Evolutionary conservation across 1,140 invertebrate genomes (phyloP).

Genomic region (Brachystomella parvula): DNA sequence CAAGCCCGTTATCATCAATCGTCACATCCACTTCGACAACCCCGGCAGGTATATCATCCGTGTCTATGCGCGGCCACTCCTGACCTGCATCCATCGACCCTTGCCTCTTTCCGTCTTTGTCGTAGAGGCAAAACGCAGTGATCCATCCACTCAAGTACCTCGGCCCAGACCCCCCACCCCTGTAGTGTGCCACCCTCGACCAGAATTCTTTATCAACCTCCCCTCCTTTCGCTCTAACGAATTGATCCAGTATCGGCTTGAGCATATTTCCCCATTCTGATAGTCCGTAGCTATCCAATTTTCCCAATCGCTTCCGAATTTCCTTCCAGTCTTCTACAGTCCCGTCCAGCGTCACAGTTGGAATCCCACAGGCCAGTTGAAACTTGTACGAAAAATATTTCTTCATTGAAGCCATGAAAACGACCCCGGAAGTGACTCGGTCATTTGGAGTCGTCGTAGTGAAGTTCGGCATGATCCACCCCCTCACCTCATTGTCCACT

Average conservation of each 20-base stretch:
- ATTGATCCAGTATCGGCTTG: constrained; percentile 25
- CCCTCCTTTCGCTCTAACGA: constrained; percentile 21
- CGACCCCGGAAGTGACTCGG: constrained; percentile 16
- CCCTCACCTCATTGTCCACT: constrained; percentile 2
- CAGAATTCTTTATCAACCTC: constrained; percentile 21
- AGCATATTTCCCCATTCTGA: constrained; percentile 19
- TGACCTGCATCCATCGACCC: neutral
- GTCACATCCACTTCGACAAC: constrained; percentile 11
- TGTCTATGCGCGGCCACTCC: neutral
- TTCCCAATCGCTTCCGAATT: constrained; percentile 12
- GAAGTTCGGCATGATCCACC: constrained; percentile 20
- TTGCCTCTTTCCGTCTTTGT: constrained; percentile 14
- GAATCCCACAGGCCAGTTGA: constrained; percentile 21
- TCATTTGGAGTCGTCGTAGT: constrained; percentile 17
- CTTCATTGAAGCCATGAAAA: constrained; percentile 26
- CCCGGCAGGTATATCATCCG: neutral
- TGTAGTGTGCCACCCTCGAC: constrained; percentile 11
- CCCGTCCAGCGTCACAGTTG: constrained; percentile 22
- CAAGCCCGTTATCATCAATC: constrained; percentile 8
- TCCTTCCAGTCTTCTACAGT: constrained; percentile 17
- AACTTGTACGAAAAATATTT: constrained; percentile 20
- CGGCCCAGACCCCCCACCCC: constrained; percentile 7
- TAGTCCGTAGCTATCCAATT: constrained; percentile 17
- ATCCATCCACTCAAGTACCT: constrained; percentile 18
- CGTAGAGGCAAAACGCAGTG: constrained; percentile 12